Conservation (phyloP, 2,797 vertebrate species). For the Falco biarmicus region DNA sequence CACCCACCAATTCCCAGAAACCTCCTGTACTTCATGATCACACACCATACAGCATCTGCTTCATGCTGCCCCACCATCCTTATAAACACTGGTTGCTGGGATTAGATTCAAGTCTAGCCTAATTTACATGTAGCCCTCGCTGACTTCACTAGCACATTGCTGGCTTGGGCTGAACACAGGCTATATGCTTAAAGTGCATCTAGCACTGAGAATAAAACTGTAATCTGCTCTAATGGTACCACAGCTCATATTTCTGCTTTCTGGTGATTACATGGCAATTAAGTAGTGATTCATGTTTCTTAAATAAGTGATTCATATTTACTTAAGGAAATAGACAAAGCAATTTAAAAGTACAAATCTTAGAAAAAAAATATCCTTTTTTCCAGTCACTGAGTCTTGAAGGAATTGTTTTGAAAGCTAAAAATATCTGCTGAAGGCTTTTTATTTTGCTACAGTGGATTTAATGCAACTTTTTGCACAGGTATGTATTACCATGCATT, state of each 20-base stretch:
- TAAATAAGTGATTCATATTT: not conserved
- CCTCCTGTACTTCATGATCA: not conserved
- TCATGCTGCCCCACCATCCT: not conserved
- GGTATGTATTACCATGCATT: not conserved
- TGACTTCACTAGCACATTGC: not conserved
- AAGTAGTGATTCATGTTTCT: not conserved
- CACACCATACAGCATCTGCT: not conserved
- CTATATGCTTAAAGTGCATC: not conserved
- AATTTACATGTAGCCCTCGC: rapidly evolving
- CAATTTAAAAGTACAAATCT: not conserved
- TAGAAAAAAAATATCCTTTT: not conserved
- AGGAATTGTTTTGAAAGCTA: not conserved
- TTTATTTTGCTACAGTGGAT: not conserved
- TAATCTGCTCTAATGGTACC: not conserved
- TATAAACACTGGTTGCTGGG: not conserved
- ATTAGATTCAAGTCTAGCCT: not conserved
- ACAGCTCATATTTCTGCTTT: not conserved
- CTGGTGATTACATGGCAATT: not conserved
- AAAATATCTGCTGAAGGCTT: not conserved
- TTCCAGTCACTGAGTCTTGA: not conserved
- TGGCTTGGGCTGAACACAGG: not conserved
- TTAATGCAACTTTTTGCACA: not conserved
- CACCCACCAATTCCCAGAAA: conserved; percentile 25
- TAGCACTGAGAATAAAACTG: not conserved
- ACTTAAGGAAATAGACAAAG: not conserved